Evolutionary conservation across 2,113 vertebrate genomes (phyloP).

Genomic region (Hyperoodon ampullatus): DNA sequence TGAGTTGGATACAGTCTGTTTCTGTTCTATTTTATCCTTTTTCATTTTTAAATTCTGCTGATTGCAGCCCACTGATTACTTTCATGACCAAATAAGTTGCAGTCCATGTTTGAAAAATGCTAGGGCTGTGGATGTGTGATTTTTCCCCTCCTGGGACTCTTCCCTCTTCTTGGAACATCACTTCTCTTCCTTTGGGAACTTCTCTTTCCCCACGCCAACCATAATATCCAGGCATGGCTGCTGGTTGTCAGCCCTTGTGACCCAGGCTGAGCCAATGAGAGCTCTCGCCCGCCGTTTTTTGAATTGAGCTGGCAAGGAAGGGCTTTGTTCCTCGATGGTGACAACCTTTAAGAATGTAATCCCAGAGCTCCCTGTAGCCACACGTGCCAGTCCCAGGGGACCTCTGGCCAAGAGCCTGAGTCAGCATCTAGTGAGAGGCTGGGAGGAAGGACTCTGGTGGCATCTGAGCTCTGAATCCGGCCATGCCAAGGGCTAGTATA

Average conservation of each 20-base stretch:
- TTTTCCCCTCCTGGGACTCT: background rate
- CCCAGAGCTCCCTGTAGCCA: background rate
- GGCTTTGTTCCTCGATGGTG: background rate
- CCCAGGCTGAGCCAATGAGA: background rate
- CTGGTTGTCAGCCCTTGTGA: background rate
- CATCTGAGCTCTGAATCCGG: background rate
- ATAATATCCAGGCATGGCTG: background rate
- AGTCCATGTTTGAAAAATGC: background rate
- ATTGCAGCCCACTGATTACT: background rate
- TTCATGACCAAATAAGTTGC: background rate
- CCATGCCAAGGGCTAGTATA: background rate
- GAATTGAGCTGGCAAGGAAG: background rate
- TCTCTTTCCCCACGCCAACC: background rate
- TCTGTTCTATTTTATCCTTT: background rate
- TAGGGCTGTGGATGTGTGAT: background rate
- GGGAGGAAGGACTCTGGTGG: background rate
- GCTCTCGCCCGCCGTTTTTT: background rate
- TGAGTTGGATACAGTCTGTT: background rate
- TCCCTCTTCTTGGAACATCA: background rate
- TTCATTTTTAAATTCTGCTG: background rate
- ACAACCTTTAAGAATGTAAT: background rate
- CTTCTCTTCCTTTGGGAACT: background rate
- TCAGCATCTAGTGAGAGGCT: background rate
- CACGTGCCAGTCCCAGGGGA: background rate
- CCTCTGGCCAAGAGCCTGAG: background rate